Evolutionary conservation across 2,113 vertebrate genomes (phyloP).

Genomic region (Australoheros scitulus): DNA sequence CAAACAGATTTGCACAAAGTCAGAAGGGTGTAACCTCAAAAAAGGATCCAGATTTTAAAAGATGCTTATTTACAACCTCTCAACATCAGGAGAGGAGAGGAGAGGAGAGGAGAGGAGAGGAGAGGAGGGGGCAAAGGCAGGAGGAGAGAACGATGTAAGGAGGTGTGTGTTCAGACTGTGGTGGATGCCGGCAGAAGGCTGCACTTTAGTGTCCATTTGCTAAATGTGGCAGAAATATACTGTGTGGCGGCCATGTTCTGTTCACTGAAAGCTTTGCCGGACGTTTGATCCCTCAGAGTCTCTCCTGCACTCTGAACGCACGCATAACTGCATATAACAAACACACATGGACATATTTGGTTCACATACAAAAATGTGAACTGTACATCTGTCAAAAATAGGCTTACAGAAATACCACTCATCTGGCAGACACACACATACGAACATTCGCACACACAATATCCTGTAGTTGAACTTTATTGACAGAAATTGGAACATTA

Average conservation of each 20-base stretch:
- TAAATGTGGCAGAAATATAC: slow-evolving; percentile 77
- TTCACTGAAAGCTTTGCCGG: slow-evolving; percentile 60
- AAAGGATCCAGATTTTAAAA: background rate
- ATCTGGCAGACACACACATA: background rate
- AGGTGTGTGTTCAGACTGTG: slow-evolving; percentile 17
- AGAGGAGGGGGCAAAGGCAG: slow-evolving; percentile 35
- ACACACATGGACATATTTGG: background rate
- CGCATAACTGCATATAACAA: background rate
- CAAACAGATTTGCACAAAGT: background rate
- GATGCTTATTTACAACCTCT: background rate
- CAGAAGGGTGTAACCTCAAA: slow-evolving; percentile 6
- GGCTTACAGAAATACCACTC: background rate
- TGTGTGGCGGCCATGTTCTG: slow-evolving; percentile 64
- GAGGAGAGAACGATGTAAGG: slow-evolving; percentile 27
- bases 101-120: slow-evolving; percentile 36
- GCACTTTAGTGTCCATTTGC: slow-evolving; percentile 77
- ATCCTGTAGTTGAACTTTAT: background rate
- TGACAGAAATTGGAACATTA: background rate
- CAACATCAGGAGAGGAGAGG: too few species aligned
- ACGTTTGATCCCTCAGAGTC: slow-evolving; percentile 55
- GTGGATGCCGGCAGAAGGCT: slow-evolving; percentile 36
- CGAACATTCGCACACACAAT: background rate
- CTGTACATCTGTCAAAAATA: background rate
- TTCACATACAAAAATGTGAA: background rate
- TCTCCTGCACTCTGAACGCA: slow-evolving; percentile 24